These are phyloP conservation scores for Brachypalpus laphriformis DNA, from an alignment of 2,888 invertebrate species.

Conservation along the genomic window DNA sequence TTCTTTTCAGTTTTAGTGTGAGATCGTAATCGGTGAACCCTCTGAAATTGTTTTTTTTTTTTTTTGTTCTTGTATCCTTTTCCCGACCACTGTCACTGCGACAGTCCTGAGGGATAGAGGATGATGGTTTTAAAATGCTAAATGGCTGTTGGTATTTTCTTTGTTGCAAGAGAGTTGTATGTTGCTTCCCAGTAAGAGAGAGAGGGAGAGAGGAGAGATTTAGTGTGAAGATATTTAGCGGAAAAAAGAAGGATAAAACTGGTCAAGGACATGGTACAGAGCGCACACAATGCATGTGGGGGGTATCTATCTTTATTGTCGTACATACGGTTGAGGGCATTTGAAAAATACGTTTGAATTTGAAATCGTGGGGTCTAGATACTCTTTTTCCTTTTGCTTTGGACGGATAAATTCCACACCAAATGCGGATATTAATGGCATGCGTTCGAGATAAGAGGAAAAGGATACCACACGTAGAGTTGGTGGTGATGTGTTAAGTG, in stretches of 20 bases:
- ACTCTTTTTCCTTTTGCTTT: conserved; percentile 11
- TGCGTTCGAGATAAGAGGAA: conserved; percentile 70
- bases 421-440: conserved; percentile 71
- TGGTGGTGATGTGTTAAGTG: conserved; percentile 63
- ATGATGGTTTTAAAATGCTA: conserved; percentile 73
- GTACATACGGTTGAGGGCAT: conserved; percentile 69
- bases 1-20: conserved; percentile 37
- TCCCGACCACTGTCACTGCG: not conserved
- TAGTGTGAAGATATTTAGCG: conserved; percentile 74
- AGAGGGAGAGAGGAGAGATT: conserved; percentile 57
- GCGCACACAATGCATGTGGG: conserved; percentile 5
- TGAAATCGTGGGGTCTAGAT: conserved; percentile 39
- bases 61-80: conserved; percentile 35
- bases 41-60: conserved; percentile 45
- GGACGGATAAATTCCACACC: conserved; percentile 55
- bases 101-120: conserved; percentile 4
- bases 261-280: conserved; percentile 70
- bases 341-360: conserved; percentile 70
- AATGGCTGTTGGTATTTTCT: conserved; percentile 65
- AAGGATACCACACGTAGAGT: conserved; percentile 39
- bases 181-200: not conserved
- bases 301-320: conserved; percentile 54
- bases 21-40: conserved; percentile 67
- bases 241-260: conserved; percentile 65
- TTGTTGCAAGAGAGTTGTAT: conserved; percentile 50